Evolutionary conservation across 2,797 vertebrate species (phyloP).

Genomic region (Premnoplex brunnescens): DNA sequence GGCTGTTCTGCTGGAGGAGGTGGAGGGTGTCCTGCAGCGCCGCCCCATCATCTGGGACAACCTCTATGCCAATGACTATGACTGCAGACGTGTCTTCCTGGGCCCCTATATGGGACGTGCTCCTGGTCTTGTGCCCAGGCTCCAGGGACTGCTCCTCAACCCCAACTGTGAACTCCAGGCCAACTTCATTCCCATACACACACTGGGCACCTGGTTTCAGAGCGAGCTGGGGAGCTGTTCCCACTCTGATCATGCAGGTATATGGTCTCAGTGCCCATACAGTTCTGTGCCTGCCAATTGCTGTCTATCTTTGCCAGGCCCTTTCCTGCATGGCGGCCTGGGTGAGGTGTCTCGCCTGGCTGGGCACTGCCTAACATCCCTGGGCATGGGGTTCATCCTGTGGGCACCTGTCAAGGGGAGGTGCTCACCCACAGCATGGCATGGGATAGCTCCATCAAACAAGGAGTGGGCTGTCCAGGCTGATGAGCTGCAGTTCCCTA

Average conservation of each 20-base stretch:
- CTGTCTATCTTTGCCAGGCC: not conserved
- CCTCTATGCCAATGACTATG: slow-evolving; percentile 88
- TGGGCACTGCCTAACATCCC: not conserved
- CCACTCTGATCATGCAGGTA: not conserved
- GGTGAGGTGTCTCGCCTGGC: not conserved
- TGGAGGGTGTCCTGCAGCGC: slow-evolving; percentile 80
- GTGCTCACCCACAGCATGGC: fast-evolving
- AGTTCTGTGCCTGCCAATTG: not conserved
- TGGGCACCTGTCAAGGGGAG: not conserved
- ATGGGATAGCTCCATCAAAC: not conserved
- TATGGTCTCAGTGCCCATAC: fast-evolving
- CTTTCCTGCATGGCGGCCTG: not conserved
- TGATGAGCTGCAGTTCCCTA: not conserved
- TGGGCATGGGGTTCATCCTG: not conserved
- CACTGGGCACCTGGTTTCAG: slow-evolving; percentile 79
- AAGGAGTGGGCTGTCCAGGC: not conserved
- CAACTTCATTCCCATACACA: slow-evolving; percentile 88
- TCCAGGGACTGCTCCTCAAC: slow-evolving; percentile 85
- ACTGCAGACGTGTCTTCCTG: slow-evolving; percentile 87
- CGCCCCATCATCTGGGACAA: slow-evolving; percentile 88
- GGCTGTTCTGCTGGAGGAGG: slow-evolving; percentile 78
- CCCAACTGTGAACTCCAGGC: slow-evolving; percentile 92
- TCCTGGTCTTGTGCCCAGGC: slow-evolving; percentile 70
- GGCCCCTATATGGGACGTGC: slow-evolving; percentile 87
- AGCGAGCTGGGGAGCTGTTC: not conserved